A percentile compares a stretch with the other conserved stretches of the same genome.
phyloP scores from a whole-genome alignment of 2,113 vertebrate species.

The Lota lota region DNA sequence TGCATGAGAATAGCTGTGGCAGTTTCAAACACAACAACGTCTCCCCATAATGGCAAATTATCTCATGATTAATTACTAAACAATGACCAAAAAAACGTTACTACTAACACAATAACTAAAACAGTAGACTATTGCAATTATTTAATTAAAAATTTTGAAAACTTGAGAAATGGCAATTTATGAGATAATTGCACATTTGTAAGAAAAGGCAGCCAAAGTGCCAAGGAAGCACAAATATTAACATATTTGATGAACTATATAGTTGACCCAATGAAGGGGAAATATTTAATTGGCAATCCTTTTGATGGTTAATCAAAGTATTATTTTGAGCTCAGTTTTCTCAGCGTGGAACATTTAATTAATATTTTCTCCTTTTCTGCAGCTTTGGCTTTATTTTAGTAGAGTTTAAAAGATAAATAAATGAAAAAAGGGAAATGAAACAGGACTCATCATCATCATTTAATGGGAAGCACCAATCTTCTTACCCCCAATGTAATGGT shows the following conservation, averaged over 20 bases:
- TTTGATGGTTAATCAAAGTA: slow-evolving; percentile 66
- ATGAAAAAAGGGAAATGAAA: neutral
- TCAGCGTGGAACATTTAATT: neutral
- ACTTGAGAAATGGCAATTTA: slow-evolving; percentile 2
- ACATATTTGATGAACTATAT: slow-evolving; percentile 55
- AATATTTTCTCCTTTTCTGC: neutral
- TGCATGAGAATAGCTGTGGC: no score
- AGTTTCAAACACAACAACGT: no score
- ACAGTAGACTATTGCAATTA: no score
- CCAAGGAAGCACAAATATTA: slow-evolving; percentile 60
- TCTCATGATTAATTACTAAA: no score
- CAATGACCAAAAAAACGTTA: no score
- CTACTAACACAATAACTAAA: no score
- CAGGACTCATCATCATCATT: neutral
- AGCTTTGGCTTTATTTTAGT: neutral
- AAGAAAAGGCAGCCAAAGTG: slow-evolving; percentile 50
- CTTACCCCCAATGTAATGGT: no score
- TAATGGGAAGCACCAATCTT: no score
- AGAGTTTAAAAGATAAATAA: neutral
- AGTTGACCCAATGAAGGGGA: slow-evolving; percentile 50
- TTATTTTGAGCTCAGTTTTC: slow-evolving; percentile 30
- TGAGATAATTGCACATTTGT: slow-evolving; percentile 41
- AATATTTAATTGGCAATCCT: slow-evolving; percentile 61
- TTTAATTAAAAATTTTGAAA: slow-evolving; percentile 23
- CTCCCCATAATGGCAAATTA: no score